Conservation (phyloP, 2,888 invertebrate genomes). For the Frankliniella fusca region DNA sequence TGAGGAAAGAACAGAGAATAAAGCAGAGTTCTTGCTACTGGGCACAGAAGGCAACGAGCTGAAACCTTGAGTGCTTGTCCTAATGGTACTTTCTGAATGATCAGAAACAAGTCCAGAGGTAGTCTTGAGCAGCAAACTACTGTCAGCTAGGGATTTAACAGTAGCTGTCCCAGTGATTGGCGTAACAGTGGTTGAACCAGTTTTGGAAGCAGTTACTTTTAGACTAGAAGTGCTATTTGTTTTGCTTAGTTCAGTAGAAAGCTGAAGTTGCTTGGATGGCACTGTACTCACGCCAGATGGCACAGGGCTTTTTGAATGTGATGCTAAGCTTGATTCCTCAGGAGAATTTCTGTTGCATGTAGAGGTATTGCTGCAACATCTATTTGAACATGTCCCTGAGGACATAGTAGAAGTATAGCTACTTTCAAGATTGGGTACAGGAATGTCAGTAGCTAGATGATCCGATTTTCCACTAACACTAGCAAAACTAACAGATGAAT, state of each 20-base stretch:
- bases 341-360: neutral
- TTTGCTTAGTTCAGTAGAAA: neutral
- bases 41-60: neutral
- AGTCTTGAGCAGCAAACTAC: neutral
- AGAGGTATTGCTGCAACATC: too few relatives aligned
- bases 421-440: neutral
- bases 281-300: neutral
- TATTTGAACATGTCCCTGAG: neutral
- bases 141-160: neutral
- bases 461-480: neutral
- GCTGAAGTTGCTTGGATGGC: neutral
- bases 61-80: neutral
- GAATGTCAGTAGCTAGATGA: neutral
- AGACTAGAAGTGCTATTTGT: neutral
- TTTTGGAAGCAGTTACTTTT: neutral
- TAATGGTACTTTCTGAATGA: neutral
- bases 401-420: neutral
- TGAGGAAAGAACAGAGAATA: neutral
- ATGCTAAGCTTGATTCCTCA: neutral
- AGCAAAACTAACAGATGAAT: constrained; percentile 2
- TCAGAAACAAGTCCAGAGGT: neutral
- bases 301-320: neutral
- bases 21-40: neutral
- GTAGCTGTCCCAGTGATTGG: neutral
- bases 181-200: neutral